Evolutionary conservation across 1,140 invertebrate species (phyloP).

Genomic region (Gerris buenoi): DNA sequence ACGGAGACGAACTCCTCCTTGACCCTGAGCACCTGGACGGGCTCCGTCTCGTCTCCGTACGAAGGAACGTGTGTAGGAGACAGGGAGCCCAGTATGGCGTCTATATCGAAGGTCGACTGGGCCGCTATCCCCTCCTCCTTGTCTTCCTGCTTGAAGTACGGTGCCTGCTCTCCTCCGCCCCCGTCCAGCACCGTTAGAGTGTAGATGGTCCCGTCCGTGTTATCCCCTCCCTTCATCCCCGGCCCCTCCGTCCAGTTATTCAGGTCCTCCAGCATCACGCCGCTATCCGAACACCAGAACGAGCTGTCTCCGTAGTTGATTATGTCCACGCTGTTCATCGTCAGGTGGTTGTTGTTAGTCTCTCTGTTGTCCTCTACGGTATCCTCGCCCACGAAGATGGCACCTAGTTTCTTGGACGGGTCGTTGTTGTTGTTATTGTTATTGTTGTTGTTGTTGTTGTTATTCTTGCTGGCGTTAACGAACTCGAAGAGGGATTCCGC

Average conservation of each 20-base stretch:
- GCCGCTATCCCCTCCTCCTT: slow-evolving; percentile 25
- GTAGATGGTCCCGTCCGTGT: slow-evolving; percentile 41
- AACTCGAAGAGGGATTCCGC: slow-evolving; percentile 7
- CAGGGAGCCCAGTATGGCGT: slow-evolving; percentile 34
- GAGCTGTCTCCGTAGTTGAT: slow-evolving; percentile 17
- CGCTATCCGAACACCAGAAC: slow-evolving; percentile 40
- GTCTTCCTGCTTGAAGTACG: slow-evolving; percentile 19
- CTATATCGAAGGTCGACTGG: slow-evolving; percentile 29
- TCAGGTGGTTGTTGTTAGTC: slow-evolving; percentile 22
- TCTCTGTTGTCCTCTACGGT: slow-evolving; percentile 12
- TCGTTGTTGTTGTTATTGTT: neutral
- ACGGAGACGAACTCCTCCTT: neutral
- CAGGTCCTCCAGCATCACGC: slow-evolving; percentile 60
- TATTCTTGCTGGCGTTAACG: neutral
- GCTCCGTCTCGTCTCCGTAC: slow-evolving; percentile 19
- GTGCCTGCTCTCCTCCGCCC: slow-evolving; percentile 23
- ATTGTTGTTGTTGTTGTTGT: neutral
- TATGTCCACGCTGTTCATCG: slow-evolving; percentile 23
- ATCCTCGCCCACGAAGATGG: neutral
- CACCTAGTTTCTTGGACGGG: no score
- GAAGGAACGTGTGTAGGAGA: slow-evolving; percentile 19
- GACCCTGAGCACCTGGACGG: neutral
- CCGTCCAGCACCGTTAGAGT: slow-evolving; percentile 39
- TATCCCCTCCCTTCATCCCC: slow-evolving; percentile 24
- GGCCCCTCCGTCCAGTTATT: slow-evolving; percentile 57